Conservation (phyloP, 2,113 vertebrate species). For the Synchiropus splendidus region DNA sequence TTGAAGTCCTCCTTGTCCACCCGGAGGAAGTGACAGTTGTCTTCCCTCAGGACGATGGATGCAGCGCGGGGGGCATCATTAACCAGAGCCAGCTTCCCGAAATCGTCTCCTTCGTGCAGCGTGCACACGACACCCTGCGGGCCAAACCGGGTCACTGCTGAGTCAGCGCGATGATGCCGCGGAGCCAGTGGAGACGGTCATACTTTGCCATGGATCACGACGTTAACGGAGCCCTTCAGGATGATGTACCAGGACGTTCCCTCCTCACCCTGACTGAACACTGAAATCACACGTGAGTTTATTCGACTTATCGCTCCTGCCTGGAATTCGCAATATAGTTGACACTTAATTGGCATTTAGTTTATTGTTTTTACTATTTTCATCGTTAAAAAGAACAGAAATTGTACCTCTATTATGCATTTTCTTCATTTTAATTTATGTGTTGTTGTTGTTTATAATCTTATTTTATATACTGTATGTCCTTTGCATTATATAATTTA, state of each 20-base stretch:
- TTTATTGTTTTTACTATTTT: too few relatives aligned
- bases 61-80: constrained; percentile 95
- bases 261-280: constrained; percentile 98
- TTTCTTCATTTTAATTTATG: too few relatives aligned
- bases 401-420: too few relatives aligned
- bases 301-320: too few relatives aligned
- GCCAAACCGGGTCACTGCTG: background rate
- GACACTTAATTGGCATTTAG: too few relatives aligned
- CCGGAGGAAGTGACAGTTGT: constrained; percentile 95
- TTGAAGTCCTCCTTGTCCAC: constrained; percentile 99
- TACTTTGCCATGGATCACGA: constrained; percentile 99
- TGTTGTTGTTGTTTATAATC: too few relatives aligned
- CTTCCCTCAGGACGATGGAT: constrained; percentile 91
- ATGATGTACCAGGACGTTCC: constrained; percentile 99
- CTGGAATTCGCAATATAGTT: too few relatives aligned
- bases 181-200: constrained; percentile 3
- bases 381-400: too few relatives aligned
- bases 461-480: too few relatives aligned
- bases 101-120: constrained; percentile 93
- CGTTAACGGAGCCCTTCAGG: constrained; percentile 95
- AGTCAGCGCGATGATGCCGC: background rate
- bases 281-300: constrained; percentile 55
- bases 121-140: constrained; percentile 93
- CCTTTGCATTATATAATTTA: too few relatives aligned
- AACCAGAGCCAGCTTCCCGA: constrained; percentile 94